Percentiles rank a stretch among this genome's conserved stretches.
Evolutionary conservation across 2,888 invertebrate genomes (phyloP).

Genomic region (Drosophila tripunctata): DNA sequence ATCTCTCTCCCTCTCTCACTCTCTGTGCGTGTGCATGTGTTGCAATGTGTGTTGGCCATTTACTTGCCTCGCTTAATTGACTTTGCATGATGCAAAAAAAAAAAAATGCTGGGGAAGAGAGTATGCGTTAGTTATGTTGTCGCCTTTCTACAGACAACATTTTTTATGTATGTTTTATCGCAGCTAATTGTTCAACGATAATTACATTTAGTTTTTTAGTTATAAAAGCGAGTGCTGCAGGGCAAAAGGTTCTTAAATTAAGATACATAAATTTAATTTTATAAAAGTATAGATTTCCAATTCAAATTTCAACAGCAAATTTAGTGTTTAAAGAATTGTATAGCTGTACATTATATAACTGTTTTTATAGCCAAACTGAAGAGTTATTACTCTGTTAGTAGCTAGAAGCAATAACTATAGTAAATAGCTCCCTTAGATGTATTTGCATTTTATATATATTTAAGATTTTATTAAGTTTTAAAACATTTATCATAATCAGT

Average conservation of each 20-base stretch:
- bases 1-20: conserved; percentile 3
- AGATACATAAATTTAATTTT: not conserved
- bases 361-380: no score
- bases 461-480: no score
- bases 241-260: not conserved
- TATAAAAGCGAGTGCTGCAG: not conserved
- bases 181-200: conserved; percentile 22
- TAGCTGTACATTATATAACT: no score
- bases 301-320: no score
- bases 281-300: no score
- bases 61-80: conserved; percentile 59
- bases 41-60: conserved; percentile 43
- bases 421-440: no score
- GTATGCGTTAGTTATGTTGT: conserved; percentile 41
- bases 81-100: conserved; percentile 51
- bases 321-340: no score
- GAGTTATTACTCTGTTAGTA: no score
- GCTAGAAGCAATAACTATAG: no score
- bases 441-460: no score
- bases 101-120: conserved; percentile 7
- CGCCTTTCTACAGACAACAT: conserved; percentile 20
- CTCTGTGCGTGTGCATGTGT: conserved; percentile 1
- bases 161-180: conserved; percentile 19
- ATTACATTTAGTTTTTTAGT: conserved; percentile 33
- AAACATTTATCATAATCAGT: no score